Percentiles rank a stretch among this genome's conserved stretches.
phyloP scores from a whole-genome alignment of 2,888 invertebrate genomes.

The Ormyrus pomaceus region DNA sequence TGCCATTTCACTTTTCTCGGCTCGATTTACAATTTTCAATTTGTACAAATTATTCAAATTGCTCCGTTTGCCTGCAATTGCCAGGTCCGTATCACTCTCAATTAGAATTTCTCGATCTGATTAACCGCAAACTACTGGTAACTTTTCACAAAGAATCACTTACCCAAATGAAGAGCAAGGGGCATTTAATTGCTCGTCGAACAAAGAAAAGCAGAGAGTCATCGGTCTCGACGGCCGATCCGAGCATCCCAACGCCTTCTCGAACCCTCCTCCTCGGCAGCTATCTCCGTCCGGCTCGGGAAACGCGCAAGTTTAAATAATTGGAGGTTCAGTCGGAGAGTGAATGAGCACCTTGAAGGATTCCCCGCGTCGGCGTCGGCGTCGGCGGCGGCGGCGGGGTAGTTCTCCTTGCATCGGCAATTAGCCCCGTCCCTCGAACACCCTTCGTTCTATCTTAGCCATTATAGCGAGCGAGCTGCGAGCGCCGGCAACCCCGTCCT shows the following conservation, averaged over 20 bases:
- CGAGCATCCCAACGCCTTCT: too few species aligned
- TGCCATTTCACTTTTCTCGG: neutral
- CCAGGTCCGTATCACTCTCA: too few species aligned
- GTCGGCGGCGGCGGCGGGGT: constrained; percentile 52
- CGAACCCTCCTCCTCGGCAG: neutral
- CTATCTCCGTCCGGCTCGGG: neutral
- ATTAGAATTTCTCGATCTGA: too few species aligned
- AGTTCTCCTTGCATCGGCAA: constrained; percentile 72
- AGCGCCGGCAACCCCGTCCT: constrained; percentile 70
- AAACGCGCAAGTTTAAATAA: constrained; percentile 56
- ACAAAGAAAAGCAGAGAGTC: too few species aligned
- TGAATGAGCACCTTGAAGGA: constrained; percentile 72
- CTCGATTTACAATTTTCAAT: constrained; percentile 5
- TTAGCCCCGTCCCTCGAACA: constrained; percentile 71
- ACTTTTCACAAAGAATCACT: too few species aligned
- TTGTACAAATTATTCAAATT: neutral
- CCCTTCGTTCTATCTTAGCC: constrained; percentile 64
- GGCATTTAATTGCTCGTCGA: too few species aligned
- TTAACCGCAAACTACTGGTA: too few species aligned
- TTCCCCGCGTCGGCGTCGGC: constrained; percentile 59
- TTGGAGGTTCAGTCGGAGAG: constrained; percentile 58
- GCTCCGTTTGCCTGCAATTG: neutral
- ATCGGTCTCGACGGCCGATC: too few species aligned
- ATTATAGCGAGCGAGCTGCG: constrained; percentile 62
- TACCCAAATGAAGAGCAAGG: too few species aligned